Conservation (phyloP, 1,140 invertebrate genomes). For the Onthophagus taurus region DNA sequence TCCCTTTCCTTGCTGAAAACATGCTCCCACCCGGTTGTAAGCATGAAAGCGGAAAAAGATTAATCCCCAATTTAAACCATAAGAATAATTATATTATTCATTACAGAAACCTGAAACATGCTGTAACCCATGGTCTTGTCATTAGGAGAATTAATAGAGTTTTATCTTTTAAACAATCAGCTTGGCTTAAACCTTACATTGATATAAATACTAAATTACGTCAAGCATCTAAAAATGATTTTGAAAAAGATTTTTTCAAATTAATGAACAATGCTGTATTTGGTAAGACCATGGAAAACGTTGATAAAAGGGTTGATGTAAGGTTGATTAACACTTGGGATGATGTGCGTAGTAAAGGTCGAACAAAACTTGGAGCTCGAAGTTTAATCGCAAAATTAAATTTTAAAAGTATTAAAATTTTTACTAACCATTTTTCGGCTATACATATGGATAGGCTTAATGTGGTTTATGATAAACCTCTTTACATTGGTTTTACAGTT, state of each 20-base stretch:
- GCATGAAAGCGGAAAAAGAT: slow-evolving; percentile 20
- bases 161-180: slow-evolving; percentile 42
- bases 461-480: too few species aligned
- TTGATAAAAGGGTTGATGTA: slow-evolving; percentile 21
- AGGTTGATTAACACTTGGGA: slow-evolving; percentile 7
- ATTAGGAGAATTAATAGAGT: slow-evolving; percentile 43
- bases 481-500: too few species aligned
- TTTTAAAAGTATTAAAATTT: slow-evolving; percentile 28
- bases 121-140: slow-evolving; percentile 16
- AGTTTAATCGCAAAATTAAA: slow-evolving; percentile 29
- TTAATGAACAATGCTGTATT: too few species aligned
- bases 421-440: slow-evolving; percentile 27
- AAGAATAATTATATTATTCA: slow-evolving; percentile 33
- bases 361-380: slow-evolving; percentile 16
- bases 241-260: too few species aligned
- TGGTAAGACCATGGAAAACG: slow-evolving; percentile 22
- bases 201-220: slow-evolving; percentile 34
- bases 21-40: background rate
- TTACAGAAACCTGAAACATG: slow-evolving; percentile 33
- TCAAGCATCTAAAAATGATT: slow-evolving; percentile 34
- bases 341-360: too few species aligned
- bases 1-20: background rate
- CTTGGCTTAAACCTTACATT: slow-evolving; percentile 40
- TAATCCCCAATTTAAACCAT: slow-evolving; percentile 30
- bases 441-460: background rate